A percentile compares a stretch with the other conserved stretches of the same genome.
These are phyloP conservation scores for Dyspetes luteomarginatus DNA, from an alignment of 2,888 invertebrate genomes.

Conservation along the genomic window DNA sequence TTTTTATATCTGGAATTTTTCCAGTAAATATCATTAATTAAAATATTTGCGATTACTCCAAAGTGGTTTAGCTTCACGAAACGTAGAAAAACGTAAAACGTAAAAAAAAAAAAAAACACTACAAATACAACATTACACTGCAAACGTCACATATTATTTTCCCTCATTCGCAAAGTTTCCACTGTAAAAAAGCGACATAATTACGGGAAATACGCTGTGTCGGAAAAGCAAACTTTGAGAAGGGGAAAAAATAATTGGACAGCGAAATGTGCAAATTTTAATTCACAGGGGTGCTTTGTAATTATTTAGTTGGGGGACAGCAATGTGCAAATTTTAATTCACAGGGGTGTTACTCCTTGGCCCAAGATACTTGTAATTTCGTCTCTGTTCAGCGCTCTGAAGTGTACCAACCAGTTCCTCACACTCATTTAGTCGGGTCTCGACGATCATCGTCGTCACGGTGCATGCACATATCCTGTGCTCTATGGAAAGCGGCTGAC, in stretches of 20 bases:
- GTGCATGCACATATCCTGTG: constrained; percentile 23
- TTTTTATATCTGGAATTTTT: too few relatives aligned
- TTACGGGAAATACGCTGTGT: not conserved
- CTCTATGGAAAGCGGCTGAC: constrained; percentile 56
- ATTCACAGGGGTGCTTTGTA: not conserved
- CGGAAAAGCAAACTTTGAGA: not conserved
- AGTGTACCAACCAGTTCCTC: constrained; percentile 21
- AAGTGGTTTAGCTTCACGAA: too few relatives aligned
- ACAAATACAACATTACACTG: too few relatives aligned
- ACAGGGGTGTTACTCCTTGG: not conserved
- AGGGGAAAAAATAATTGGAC: not conserved
- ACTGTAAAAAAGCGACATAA: not conserved
- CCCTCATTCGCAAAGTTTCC: not conserved
- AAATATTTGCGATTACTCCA: too few relatives aligned
- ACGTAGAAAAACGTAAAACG: too few relatives aligned
- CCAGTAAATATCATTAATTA: too few relatives aligned
- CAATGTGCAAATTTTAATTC: not conserved
- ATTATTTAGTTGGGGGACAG: too few relatives aligned
- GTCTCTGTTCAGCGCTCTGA: constrained; percentile 54
- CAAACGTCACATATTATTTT: too few relatives aligned
- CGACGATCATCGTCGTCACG: constrained; percentile 33
- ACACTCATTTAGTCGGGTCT: constrained; percentile 29
- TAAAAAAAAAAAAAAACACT: too few relatives aligned
- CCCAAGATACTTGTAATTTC: constrained; percentile 39
- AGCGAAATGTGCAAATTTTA: not conserved